A percentile compares a stretch with the other conserved stretches of the same genome.
Conservation (phyloP, 2,888 invertebrate species). For the Palloptera scutellata region DNA sequence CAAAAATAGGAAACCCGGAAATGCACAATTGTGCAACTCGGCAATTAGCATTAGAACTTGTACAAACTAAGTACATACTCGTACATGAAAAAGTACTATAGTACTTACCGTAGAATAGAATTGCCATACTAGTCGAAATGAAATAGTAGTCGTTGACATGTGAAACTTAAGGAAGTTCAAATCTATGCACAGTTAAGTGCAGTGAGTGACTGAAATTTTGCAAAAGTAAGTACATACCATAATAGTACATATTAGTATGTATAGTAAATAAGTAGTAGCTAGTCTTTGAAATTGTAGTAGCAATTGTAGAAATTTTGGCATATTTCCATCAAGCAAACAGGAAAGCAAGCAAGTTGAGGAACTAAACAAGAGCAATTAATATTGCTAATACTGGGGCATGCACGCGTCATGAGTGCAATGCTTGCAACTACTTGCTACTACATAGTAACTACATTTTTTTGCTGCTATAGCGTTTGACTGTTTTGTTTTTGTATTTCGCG, state of each 20-base stretch:
- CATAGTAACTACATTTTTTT: too few relatives aligned
- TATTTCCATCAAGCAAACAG: constrained; percentile 46
- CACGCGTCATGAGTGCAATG: too few relatives aligned
- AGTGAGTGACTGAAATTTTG: too few relatives aligned
- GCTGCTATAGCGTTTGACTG: neutral
- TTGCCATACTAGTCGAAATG: too few relatives aligned
- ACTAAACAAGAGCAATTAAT: constrained; percentile 32
- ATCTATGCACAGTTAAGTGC: neutral
- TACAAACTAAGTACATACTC: constrained; percentile 37
- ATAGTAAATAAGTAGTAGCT: neutral
- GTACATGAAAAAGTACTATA: constrained; percentile 30
- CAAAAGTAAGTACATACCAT: too few relatives aligned
- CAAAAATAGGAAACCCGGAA: constrained; percentile 58
- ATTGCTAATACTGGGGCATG: neutral
- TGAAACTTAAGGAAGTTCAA: constrained; percentile 13
- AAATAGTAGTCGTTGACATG: constrained; percentile 1
- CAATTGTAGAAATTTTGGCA: constrained; percentile 49
- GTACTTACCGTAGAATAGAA: too few relatives aligned
- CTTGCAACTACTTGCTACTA: neutral
- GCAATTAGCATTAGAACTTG: constrained; percentile 52
- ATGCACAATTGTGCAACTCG: constrained; percentile 61
- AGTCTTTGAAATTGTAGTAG: neutral
- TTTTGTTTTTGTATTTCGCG: constrained; percentile 17
- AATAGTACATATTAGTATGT: too few relatives aligned
- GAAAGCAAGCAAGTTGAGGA: constrained; percentile 44